A percentile compares a stretch with the other conserved stretches of the same genome.
Conservation (phyloP, 2,888 invertebrate genomes). For the Aplocera efformata region DNA sequence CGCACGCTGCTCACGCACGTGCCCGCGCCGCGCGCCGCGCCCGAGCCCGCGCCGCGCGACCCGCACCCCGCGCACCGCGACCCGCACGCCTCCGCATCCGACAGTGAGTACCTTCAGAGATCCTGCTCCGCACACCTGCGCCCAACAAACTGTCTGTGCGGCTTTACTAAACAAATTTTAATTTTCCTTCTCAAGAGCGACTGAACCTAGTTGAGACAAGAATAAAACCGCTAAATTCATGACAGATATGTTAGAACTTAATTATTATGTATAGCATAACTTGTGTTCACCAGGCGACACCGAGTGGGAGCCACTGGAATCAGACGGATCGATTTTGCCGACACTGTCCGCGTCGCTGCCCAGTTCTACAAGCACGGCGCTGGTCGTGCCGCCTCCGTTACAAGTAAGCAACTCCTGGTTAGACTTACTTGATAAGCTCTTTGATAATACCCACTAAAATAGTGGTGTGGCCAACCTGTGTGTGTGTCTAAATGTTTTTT, state of each 20-base stretch:
- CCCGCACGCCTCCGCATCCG: constrained; percentile 36
- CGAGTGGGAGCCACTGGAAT: constrained; percentile 87
- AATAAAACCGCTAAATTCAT: too few relatives aligned
- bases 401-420: too few relatives aligned
- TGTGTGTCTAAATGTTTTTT: neutral
- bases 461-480: too few relatives aligned
- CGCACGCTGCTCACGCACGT: constrained; percentile 84
- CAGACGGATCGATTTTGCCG: constrained; percentile 60
- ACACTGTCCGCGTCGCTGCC: constrained; percentile 44
- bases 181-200: too few relatives aligned
- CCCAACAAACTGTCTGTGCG: too few relatives aligned
- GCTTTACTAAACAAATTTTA: too few relatives aligned
- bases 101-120: constrained; percentile 29
- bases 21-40: constrained; percentile 28
- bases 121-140: too few relatives aligned
- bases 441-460: too few relatives aligned
- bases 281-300: constrained; percentile 80
- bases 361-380: constrained; percentile 56
- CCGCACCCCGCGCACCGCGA: constrained; percentile 23
- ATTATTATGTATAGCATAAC: too few relatives aligned
- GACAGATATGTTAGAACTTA: too few relatives aligned
- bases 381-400: constrained; percentile 53
- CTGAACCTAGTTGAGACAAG: constrained; percentile 29
- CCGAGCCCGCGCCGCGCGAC: constrained; percentile 12
- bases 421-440: too few relatives aligned